phyloP scores from a whole-genome alignment of 2,888 invertebrate genomes.

The Busseola fusca region DNA sequence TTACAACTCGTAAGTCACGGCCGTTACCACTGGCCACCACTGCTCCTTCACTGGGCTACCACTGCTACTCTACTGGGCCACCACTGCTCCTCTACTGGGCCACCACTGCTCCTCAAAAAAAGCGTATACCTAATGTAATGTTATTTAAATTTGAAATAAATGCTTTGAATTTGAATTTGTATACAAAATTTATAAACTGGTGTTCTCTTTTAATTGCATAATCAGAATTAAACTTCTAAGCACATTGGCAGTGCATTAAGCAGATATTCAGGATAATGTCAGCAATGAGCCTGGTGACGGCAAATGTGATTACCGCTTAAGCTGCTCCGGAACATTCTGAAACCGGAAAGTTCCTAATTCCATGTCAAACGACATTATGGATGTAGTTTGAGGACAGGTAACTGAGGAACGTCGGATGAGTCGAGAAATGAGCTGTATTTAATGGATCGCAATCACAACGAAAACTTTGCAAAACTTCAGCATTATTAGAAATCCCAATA shows the following conservation, averaged over 20 bases:
- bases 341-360: conserved; percentile 39
- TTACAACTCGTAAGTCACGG: too few species aligned
- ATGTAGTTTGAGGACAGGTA: conserved; percentile 9
- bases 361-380: conserved; percentile 17
- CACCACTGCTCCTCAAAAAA: too few species aligned
- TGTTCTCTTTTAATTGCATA: neutral
- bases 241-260: conserved; percentile 29
- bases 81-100: too few species aligned
- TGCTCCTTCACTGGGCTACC: too few species aligned
- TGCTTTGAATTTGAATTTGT: neutral
- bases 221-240: conserved; percentile 13
- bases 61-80: too few species aligned
- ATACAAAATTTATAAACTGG: neutral
- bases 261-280: conserved; percentile 32
- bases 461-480: neutral
- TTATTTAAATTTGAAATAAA: too few species aligned
- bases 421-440: neutral
- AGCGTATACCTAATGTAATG: too few species aligned
- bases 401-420: neutral
- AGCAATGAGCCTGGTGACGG: conserved; percentile 22
- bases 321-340: conserved; percentile 24
- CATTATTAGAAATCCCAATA: neutral
- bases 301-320: conserved; percentile 43
- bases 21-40: too few species aligned
- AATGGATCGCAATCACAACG: neutral